Evolutionary conservation across 2,797 vertebrate species (phyloP).

Genomic region (Gymnocypris eckloni): DNA sequence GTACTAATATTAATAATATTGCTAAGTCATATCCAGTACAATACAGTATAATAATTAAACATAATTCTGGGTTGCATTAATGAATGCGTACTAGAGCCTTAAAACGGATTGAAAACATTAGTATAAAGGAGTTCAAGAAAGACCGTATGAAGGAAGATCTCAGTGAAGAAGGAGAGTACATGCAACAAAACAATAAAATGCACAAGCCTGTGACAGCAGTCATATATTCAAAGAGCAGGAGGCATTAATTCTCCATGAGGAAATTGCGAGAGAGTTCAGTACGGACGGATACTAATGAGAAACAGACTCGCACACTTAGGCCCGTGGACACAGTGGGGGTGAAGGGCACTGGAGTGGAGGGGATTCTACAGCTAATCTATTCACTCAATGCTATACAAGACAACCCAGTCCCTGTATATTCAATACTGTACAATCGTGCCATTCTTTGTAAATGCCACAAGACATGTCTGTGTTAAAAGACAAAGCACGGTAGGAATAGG

Average conservation of each 20-base stretch:
- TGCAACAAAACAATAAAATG: constrained; percentile 55
- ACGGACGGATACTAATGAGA: constrained; percentile 56
- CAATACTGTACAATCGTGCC: constrained; percentile 25
- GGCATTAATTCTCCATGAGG: constrained; percentile 58
- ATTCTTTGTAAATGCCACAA: constrained; percentile 45
- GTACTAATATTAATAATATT: not conserved
- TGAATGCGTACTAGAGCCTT: not conserved
- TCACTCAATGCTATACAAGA: constrained; percentile 35
- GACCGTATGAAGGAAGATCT: constrained; percentile 21
- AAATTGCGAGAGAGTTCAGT: constrained; percentile 43
- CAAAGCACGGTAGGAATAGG: constrained; percentile 48
- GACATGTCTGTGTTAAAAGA: constrained; percentile 60
- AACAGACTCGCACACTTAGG: constrained; percentile 52
- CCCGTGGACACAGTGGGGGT: constrained; percentile 53
- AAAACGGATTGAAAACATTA: not conserved
- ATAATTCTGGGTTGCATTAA: not conserved
- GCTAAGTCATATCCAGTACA: not conserved
- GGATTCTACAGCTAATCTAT: constrained; percentile 43
- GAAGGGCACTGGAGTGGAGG: constrained; percentile 67
- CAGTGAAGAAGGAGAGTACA: constrained; percentile 5
- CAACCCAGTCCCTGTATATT: constrained; percentile 4
- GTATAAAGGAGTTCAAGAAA: not conserved
- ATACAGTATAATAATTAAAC: not conserved
- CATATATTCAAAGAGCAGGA: constrained; percentile 57
- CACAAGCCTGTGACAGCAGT: constrained; percentile 56